phyloP scores from a whole-genome alignment of 2,797 vertebrate species.

The Enteromius thamalakanensis region DNA sequence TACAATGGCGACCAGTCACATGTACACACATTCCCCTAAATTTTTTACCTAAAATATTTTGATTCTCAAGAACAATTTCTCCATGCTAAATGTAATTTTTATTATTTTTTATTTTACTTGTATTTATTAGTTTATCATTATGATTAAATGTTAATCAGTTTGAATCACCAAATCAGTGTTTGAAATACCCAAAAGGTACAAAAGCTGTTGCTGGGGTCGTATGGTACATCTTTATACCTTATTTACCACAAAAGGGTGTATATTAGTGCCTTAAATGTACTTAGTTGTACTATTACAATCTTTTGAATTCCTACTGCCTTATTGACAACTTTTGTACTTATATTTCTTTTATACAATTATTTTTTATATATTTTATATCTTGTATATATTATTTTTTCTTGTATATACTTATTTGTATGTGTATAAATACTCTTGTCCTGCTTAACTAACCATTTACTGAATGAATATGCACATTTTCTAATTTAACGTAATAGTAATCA shows the following conservation, averaged over 20 bases:
- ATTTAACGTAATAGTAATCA: background rate
- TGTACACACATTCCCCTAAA: background rate
- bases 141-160: background rate
- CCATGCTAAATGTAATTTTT: background rate
- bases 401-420: background rate
- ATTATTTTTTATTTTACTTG: background rate
- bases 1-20: background rate
- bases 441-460: background rate
- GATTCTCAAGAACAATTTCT: background rate
- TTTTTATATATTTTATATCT: too few relatives aligned
- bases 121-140: background rate
- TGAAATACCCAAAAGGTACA: background rate
- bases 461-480: background rate
- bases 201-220: background rate
- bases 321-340: background rate
- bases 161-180: background rate
- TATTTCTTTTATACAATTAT: background rate
- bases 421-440: background rate
- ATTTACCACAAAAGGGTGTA: background rate
- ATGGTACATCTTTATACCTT: background rate
- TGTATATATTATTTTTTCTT: too few relatives aligned
- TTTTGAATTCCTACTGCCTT: background rate
- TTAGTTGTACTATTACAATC: background rate
- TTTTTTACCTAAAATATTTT: background rate
- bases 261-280: background rate